Evolutionary conservation across 2,113 vertebrate species (phyloP).

Genomic region (Paraplagusia blochii): DNA sequence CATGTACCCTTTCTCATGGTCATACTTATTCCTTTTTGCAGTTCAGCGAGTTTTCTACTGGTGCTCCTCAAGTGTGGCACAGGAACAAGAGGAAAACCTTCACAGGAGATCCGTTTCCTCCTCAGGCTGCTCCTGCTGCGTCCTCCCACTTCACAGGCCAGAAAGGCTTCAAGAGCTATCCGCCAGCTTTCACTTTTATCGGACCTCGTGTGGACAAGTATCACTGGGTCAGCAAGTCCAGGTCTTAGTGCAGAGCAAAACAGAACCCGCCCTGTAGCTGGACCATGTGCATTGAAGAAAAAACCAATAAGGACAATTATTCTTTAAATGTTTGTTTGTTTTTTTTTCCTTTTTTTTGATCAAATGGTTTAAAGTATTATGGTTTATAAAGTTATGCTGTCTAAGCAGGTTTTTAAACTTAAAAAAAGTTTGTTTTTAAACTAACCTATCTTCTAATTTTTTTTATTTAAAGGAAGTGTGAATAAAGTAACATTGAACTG

Average conservation of each 20-base stretch:
- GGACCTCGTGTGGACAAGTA: slow-evolving; percentile 85
- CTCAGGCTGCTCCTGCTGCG: slow-evolving; percentile 18
- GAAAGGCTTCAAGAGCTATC: slow-evolving; percentile 70
- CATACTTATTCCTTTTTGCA: slow-evolving; percentile 20
- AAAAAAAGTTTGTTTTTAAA: slow-evolving; percentile 44
- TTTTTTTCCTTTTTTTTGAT: slow-evolving; percentile 31
- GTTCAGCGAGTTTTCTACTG: slow-evolving; percentile 77
- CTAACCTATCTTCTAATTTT: slow-evolving; percentile 30
- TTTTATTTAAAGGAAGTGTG: slow-evolving; percentile 50
- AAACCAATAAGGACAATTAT: slow-evolving; percentile 2
- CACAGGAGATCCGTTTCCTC: slow-evolving; percentile 56
- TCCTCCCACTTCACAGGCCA: slow-evolving; percentile 45
- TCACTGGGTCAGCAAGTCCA: slow-evolving; percentile 89
- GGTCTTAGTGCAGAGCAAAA: slow-evolving; percentile 42
- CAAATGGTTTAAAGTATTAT: slow-evolving; percentile 30
- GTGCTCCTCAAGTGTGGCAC: slow-evolving; percentile 76
- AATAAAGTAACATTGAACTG: slow-evolving; percentile 68
- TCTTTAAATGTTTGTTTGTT: not conserved
- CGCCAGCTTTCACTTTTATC: slow-evolving; percentile 61
- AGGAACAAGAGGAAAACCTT: slow-evolving; percentile 75
- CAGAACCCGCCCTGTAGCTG: not conserved
- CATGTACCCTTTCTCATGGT: no score
- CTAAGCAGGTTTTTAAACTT: slow-evolving; percentile 56
- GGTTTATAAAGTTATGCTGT: slow-evolving; percentile 43
- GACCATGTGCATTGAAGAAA: not conserved